Conservation (phyloP, 1,140 invertebrate genomes). For the Euborellia annulipes region DNA sequence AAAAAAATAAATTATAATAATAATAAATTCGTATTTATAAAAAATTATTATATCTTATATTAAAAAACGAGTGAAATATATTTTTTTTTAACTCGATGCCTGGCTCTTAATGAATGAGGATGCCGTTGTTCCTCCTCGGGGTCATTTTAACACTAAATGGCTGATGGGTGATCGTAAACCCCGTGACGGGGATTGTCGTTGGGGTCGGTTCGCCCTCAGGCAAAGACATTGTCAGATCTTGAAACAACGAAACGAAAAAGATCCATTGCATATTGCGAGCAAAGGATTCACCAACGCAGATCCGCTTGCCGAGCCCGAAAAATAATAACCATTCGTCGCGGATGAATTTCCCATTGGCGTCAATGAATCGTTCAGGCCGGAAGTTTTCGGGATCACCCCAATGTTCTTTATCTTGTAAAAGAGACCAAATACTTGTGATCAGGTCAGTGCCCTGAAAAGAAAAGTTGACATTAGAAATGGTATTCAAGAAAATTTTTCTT, state of each 20-base stretch:
- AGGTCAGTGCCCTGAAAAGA: conserved; percentile 23
- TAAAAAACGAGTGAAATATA: too few species aligned
- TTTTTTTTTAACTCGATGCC: too few species aligned
- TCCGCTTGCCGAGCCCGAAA: conserved; percentile 33
- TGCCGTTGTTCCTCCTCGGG: too few species aligned
- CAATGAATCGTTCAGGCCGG: conserved; percentile 38
- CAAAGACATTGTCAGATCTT: conserved; percentile 12
- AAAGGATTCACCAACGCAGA: conserved; percentile 20
- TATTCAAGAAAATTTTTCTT: background rate
- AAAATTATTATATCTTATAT: too few species aligned
- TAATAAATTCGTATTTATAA: too few species aligned
- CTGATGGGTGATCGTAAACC: conserved; percentile 10
- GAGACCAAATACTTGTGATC: conserved; percentile 25
- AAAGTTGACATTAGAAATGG: background rate
- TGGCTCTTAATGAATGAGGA: too few species aligned
- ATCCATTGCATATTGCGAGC: conserved; percentile 20
- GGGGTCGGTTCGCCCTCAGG: conserved; percentile 10
- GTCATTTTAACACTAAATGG: conserved; percentile 8
- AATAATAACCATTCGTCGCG: conserved; percentile 31
- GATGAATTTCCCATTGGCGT: conserved; percentile 28
- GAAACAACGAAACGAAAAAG: conserved; percentile 18
- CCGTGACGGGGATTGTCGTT: conserved; percentile 6
- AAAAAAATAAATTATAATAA: too few species aligned
- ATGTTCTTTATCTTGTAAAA: conserved; percentile 29
- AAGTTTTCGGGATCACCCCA: conserved; percentile 41